Evolutionary conservation across 2,797 vertebrate species (phyloP).

Genomic region (Anableps anableps): DNA sequence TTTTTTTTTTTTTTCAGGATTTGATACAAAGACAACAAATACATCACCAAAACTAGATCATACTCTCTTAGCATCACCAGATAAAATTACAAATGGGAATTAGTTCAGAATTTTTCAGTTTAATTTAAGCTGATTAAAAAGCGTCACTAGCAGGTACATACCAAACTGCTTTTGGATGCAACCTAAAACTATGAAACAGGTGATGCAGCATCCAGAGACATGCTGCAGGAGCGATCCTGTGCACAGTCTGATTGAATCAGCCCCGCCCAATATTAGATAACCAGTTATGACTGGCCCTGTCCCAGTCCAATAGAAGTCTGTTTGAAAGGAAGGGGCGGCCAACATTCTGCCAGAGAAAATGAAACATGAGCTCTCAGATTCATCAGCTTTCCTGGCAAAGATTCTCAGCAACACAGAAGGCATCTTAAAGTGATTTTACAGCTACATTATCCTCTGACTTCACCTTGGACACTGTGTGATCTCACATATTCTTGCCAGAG

Average conservation of each 20-base stretch:
- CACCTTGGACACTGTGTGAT: background rate
- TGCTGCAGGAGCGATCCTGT: background rate
- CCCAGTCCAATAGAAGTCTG: background rate
- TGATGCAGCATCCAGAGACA: background rate
- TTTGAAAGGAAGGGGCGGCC: constrained; percentile 1
- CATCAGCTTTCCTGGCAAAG: background rate
- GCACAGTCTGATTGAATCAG: constrained; percentile 23
- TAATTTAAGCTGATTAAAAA: background rate
- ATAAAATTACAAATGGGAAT: constrained; percentile 9
- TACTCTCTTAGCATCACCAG: background rate
- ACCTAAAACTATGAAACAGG: constrained; percentile 5
- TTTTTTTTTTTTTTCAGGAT: background rate
- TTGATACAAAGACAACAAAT: constrained; percentile 11
- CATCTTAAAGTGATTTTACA: constrained; percentile 3
- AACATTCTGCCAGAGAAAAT: constrained; percentile 19
- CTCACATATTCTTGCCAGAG: background rate
- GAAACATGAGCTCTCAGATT: constrained; percentile 15
- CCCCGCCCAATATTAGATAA: constrained; percentile 13
- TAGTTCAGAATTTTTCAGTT: background rate
- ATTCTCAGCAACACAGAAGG: constrained; percentile 5
- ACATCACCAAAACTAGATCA: constrained; percentile 9
- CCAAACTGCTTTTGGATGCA: constrained; percentile 6
- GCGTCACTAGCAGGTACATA: background rate
- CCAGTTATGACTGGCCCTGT: constrained; percentile 1
- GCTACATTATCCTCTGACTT: constrained; percentile 5